Conservation (phyloP, 2,113 vertebrate species). For the Lipotes vexillifer region DNA sequence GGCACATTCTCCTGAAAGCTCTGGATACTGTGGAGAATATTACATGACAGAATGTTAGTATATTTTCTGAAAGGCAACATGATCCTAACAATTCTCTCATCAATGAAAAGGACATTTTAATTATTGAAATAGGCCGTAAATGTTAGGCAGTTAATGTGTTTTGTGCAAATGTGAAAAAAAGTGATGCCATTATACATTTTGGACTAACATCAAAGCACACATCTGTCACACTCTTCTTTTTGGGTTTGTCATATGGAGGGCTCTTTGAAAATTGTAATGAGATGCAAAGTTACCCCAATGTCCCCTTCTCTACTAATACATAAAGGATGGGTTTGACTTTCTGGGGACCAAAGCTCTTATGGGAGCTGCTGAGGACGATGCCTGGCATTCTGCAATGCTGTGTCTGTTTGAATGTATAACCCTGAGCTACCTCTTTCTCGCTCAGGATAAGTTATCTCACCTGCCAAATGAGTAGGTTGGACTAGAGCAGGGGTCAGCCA, state of each 20-base stretch:
- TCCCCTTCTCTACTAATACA: not conserved
- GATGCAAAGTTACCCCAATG: not conserved
- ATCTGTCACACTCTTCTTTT: conserved; percentile 31
- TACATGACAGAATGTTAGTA: not conserved
- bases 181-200: not conserved
- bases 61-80: conserved; percentile 20
- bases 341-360: not conserved
- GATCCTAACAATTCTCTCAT: not conserved
- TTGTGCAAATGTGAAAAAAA: not conserved
- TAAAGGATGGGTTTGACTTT: not conserved
- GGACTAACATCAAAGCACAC: conserved; percentile 3
- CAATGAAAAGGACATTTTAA: not conserved
- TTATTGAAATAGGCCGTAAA: not conserved
- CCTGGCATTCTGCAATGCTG: not conserved
- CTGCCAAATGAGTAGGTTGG: not conserved
- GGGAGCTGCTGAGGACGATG: not conserved
- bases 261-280: conserved; percentile 31
- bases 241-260: not conserved
- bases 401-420: not conserved
- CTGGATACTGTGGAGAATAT: not conserved
- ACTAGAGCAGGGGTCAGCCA: not conserved
- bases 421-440: not conserved
- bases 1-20: not conserved
- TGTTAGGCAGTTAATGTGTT: not conserved
- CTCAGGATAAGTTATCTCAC: not conserved